Percentiles rank a stretch among this genome's conserved stretches.
Conservation (phyloP, 2,888 invertebrate genomes). For the Lasioglossum malachurum region DNA sequence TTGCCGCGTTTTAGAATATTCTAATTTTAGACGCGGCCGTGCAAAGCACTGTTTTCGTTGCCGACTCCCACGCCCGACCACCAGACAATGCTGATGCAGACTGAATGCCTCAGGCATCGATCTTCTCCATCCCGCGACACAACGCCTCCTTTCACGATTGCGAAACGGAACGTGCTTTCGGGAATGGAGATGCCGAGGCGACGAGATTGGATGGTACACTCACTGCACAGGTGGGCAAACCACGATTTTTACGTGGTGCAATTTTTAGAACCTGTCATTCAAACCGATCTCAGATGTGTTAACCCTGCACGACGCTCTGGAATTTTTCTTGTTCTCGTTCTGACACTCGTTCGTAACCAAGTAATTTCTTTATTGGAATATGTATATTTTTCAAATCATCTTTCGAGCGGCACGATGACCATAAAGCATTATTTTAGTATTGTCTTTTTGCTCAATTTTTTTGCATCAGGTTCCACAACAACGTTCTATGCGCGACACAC, state of each 20-base stretch:
- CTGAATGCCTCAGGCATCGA: slow-evolving; percentile 19
- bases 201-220: background rate
- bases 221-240: background rate
- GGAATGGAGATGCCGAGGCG: background rate
- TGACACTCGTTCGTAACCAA: too few species aligned
- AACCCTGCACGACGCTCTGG: background rate
- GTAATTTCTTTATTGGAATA: background rate
- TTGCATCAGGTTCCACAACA: background rate
- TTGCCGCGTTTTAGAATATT: slow-evolving; percentile 28
- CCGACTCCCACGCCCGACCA: slow-evolving; percentile 17
- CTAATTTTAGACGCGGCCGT: slow-evolving; percentile 20
- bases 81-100: slow-evolving; percentile 13
- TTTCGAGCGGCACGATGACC: too few species aligned
- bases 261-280: background rate
- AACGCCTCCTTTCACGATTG: slow-evolving; percentile 1
- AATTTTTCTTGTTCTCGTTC: background rate
- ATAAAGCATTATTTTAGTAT: background rate
- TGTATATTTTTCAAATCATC: too few species aligned
- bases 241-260: background rate
- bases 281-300: background rate
- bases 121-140: background rate
- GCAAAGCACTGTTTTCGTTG: slow-evolving; percentile 11
- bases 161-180: background rate
- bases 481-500: too few species aligned
- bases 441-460: background rate